Evolutionary conservation across 1,140 invertebrate genomes (phyloP), one percentile per base, ranked within the genome.

Genomic region (Hirudo medicinalis): DNA sequence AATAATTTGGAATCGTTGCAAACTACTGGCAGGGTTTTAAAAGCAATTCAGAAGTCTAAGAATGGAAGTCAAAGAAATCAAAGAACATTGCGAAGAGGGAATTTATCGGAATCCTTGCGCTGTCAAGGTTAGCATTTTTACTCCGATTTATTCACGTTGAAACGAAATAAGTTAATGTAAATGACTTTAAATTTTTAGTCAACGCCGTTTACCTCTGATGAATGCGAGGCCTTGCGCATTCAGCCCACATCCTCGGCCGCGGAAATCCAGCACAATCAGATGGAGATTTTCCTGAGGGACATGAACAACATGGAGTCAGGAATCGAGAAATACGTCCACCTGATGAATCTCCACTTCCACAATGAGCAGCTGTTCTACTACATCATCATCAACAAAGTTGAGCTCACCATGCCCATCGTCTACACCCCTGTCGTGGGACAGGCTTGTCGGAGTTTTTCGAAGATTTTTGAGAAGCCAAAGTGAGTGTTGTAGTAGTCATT

Each of bases 371-470:
- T 99, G 69, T 99, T 97, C 83, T 99, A 94, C 84, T 87, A 91
- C 74, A 86, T 97, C 36, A 80, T 99, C 25, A 88, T 88, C 68
- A 91, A 98, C 83, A 91, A 99, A 82, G 88, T 96, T 71, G 90
- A 95, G 79, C 87, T 91, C 77, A 88, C 96, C 83, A 93, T 99
- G 90, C 96, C 96, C 0, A 91, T 98, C 78, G 91, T 98, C 4
- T 99, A 99, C 81, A 98, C 94, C 0, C 95, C 96, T 0, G 96
- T 93, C 9, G 96, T 99, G 17, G 96, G 96, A 0, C 83, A 91
- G 75, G 95, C 95, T 0, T 99, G 96, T 80, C 94, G 97, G 83
- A 91, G 94, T 77, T 99, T 95, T 79, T 94, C 94, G 43, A 86
- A 94, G 36, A 91, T 97, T 78, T 98, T 93, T 79, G 86, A 92